These are phyloP conservation scores for Semotilus atromaculatus DNA, from an alignment of 2,797 vertebrate genomes.

Conservation along the genomic window DNA sequence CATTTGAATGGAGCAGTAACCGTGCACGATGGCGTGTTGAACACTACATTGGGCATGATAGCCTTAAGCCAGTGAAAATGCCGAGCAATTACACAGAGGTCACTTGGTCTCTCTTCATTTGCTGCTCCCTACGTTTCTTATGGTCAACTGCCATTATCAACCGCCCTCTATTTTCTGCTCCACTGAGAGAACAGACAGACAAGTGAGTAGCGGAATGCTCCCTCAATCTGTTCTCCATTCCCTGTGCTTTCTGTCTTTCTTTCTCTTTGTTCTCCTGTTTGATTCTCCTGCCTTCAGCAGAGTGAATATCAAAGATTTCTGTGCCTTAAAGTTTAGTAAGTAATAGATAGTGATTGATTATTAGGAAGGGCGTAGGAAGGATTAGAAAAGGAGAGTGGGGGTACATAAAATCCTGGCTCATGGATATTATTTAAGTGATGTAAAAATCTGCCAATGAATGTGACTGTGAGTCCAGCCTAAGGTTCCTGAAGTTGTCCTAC, in stretches of 20 bases:
- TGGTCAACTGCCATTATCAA: conserved; percentile 30
- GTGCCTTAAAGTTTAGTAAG: not conserved
- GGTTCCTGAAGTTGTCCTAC: not conserved
- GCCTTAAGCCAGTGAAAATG: conserved; percentile 66
- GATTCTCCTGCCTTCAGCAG: not conserved
- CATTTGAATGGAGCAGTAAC: conserved; percentile 62
- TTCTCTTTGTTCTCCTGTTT: not conserved
- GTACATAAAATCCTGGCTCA: not conserved
- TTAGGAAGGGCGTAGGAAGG: not conserved
- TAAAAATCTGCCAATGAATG: not conserved
- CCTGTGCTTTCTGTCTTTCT: not conserved
- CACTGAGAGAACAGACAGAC: conserved; percentile 23
- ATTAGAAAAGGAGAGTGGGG: not conserved
- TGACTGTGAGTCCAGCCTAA: not conserved
- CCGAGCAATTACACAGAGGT: conserved; percentile 68
- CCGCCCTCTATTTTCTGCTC: conserved; percentile 36
- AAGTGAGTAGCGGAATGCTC: not conserved
- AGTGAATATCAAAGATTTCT: conserved; percentile 9
- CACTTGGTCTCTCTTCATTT: conserved; percentile 66
- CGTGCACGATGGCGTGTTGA: conserved; percentile 60
- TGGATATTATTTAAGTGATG: not conserved
- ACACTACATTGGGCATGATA: conserved; percentile 65
- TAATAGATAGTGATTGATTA: not conserved
- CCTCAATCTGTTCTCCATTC: conserved; percentile 24
- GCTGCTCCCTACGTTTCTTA: conserved; percentile 40